Evolutionary conservation across 2,113 vertebrate species (phyloP).

Genomic region (Corythoichthys intestinalis): DNA sequence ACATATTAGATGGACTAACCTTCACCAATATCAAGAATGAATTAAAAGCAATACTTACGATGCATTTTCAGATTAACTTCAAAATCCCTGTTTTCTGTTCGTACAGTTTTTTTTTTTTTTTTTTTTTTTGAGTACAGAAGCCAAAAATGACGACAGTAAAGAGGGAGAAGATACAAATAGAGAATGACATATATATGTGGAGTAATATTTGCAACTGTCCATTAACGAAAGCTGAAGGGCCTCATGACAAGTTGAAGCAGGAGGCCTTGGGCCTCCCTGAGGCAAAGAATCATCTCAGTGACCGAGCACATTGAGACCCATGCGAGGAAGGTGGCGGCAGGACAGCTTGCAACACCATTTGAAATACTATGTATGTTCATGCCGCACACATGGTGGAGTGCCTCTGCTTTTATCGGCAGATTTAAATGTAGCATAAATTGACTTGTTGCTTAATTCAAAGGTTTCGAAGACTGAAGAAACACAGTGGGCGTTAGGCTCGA

Average conservation of each 20-base stretch:
- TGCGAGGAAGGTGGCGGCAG: background rate
- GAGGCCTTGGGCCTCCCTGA: background rate
- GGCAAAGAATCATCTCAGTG: slow-evolving; percentile 14
- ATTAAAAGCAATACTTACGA: background rate
- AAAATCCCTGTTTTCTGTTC: background rate
- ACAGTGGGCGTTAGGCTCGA: background rate
- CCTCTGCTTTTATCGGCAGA: background rate
- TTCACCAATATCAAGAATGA: background rate
- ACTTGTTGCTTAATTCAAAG: too few species aligned
- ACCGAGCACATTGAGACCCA: slow-evolving; percentile 12
- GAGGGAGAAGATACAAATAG: background rate
- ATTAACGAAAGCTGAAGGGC: slow-evolving; percentile 29
- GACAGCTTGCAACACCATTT: background rate
- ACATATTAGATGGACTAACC: background rate
- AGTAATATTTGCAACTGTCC: background rate
- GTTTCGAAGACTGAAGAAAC: background rate
- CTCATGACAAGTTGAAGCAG: background rate
- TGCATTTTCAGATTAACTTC: background rate
- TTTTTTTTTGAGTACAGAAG: background rate
- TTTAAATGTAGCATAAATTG: too few species aligned
- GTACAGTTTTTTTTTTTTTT: background rate
- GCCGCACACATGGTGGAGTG: background rate
- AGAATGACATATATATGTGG: slow-evolving; percentile 1
- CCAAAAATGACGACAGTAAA: background rate
- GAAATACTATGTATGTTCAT: background rate